These are phyloP conservation scores for Drymodes brunneopygia DNA, from an alignment of 2,113 vertebrate species.

Conservation along the genomic window DNA sequence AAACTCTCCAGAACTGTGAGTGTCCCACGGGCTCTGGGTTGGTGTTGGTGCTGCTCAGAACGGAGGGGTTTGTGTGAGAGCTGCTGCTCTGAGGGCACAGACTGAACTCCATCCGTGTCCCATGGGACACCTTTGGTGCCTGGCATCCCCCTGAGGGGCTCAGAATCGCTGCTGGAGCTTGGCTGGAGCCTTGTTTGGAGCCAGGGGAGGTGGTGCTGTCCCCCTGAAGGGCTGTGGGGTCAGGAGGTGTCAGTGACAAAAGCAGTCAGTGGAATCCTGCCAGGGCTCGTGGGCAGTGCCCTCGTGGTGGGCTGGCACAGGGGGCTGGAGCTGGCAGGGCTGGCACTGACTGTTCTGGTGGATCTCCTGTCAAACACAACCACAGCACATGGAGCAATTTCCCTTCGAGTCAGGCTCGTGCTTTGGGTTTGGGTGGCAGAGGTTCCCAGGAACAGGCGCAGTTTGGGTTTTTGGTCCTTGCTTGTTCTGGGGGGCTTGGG, in stretches of 20 bases:
- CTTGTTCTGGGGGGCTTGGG: not conserved
- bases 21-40: rapidly evolving
- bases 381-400: rapidly evolving
- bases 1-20: not conserved
- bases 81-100: not conserved
- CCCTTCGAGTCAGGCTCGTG: not conserved
- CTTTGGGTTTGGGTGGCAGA: not conserved
- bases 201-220: not conserved
- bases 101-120: rapidly evolving
- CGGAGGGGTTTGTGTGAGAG: not conserved
- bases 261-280: too few species aligned
- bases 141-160: rapidly evolving
- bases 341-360: not conserved
- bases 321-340: not conserved
- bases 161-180: rapidly evolving
- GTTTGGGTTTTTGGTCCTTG: not conserved
- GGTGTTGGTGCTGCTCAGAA: not conserved
- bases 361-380: rapidly evolving
- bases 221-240: not conserved
- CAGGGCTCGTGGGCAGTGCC: too few species aligned
- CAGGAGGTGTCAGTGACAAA: not conserved
- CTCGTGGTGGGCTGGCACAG: not conserved
- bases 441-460: not conserved
- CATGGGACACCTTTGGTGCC: not conserved
- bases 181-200: not conserved